Evolutionary conservation across 2,113 vertebrate genomes (phyloP), one percentile per base, ranked within the genome.

Genomic region (Alaudala cheleensis): DNA sequence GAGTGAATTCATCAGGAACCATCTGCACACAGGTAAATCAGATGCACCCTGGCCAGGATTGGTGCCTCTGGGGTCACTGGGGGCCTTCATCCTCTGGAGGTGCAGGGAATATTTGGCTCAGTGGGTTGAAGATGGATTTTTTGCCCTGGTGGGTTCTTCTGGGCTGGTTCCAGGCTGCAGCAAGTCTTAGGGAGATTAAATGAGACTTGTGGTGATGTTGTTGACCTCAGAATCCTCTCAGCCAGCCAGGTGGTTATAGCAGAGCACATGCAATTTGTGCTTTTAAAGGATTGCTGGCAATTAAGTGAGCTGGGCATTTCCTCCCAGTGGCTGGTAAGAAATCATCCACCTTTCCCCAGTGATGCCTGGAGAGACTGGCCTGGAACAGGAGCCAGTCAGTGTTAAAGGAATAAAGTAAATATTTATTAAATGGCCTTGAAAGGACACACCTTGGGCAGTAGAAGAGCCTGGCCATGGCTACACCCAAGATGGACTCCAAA

Each of bases 221-320:
- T 84, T 92, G 66, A 86, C 84, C 49, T 83, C 40, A 49, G 25
- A 88, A 77, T 82, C 79, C 77, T 74, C 73, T 58, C n/a, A 87
- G 93, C 80, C 89, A 96, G 70, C 77, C 92, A 90, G 90, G 81
- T 88, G 88, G 96, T 85, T 67, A 77, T 33, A 40, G 94, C 66
- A 57, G 42, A 95, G 91, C 76, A 95, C 88, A 91, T 60, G 58
- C 70, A 85, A 77, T 84, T 61, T 94, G 42, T 85, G 90, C 53
- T 96, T 96, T 96, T 54, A 90, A 86, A 72, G 72, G 21, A 79
- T 73, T 92, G 54, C 86, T 87, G 92, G 88, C 95, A 95, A 88
- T 91, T 95, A 96, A 97, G 29, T 71, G 86, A 95, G 93, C 71
- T 97, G 66, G 83, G 79, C 17, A 9, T 92, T 92, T 82, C 92